phyloP scores from a whole-genome alignment of 2,797 vertebrate genomes.

The Manis pentadactyla region DNA sequence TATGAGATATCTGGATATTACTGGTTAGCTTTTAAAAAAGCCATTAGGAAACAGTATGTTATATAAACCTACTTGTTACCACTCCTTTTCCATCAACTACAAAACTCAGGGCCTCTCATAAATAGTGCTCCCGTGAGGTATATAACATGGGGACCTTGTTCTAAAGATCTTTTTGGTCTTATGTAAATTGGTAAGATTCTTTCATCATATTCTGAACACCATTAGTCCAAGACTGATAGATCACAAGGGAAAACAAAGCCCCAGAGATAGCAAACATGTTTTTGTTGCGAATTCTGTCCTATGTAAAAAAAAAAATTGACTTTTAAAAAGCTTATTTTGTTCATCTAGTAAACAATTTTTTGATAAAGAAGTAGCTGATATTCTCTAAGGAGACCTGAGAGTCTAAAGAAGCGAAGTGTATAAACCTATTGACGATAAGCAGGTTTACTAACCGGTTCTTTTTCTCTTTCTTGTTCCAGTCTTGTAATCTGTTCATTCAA shows the following conservation, averaged over 20 bases:
- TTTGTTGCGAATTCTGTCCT: neutral
- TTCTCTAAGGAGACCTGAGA: neutral
- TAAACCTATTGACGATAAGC: neutral
- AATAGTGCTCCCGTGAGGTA: neutral
- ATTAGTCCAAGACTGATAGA: slow-evolving; percentile 34
- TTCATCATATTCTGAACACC: slow-evolving; percentile 71
- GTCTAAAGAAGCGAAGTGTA: neutral
- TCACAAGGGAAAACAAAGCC: slow-evolving; percentile 69
- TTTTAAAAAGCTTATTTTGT: slow-evolving; percentile 44
- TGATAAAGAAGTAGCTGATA: neutral
- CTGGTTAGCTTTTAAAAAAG: slow-evolving; percentile 37
- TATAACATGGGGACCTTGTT: neutral
- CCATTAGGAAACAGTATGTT: neutral
- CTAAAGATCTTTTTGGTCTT: slow-evolving; percentile 52
- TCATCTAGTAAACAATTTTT: neutral
- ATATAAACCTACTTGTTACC: neutral
- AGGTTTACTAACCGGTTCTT: slow-evolving; percentile 90
- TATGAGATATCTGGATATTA: neutral
- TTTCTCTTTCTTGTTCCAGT: slow-evolving; percentile 93
- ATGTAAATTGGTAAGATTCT: slow-evolving; percentile 65
- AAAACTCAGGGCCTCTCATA: slow-evolving; percentile 41
- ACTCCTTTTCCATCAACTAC: slow-evolving; percentile 17
- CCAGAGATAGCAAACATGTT: slow-evolving; percentile 58
- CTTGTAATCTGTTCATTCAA: slow-evolving; percentile 92
- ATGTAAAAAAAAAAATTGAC: neutral